These are phyloP conservation scores for Anguilla rostrata DNA, from an alignment of 2,113 vertebrate genomes.

Conservation along the genomic window DNA sequence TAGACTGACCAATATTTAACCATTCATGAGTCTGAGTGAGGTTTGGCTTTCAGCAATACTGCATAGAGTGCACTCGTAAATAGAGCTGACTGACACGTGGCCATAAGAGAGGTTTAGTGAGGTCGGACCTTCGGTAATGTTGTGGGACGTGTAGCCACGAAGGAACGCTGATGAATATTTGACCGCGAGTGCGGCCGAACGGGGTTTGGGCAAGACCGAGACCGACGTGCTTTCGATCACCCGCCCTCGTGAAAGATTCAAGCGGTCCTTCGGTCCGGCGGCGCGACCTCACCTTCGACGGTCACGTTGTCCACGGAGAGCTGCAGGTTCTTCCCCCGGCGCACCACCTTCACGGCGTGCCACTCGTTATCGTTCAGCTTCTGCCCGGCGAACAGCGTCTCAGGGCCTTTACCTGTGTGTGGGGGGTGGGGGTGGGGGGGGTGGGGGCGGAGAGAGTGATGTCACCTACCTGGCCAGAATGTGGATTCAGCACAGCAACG, in stretches of 20 bases:
- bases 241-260: background rate
- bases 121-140: background rate
- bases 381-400: slow-evolving; percentile 86
- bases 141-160: background rate
- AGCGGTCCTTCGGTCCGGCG: background rate
- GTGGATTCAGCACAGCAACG: background rate
- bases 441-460: slow-evolving; percentile 32
- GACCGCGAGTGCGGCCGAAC: too few relatives aligned
- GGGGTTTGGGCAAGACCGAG: background rate
- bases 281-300: slow-evolving; percentile 75
- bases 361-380: slow-evolving; percentile 93
- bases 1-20: background rate
- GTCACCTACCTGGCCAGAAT: slow-evolving; percentile 48
- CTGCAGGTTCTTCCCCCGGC: slow-evolving; percentile 85
- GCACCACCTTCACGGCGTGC: slow-evolving; percentile 85
- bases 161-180: background rate
- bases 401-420: slow-evolving; percentile 84
- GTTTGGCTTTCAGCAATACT: background rate
- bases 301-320: slow-evolving; percentile 91
- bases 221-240: background rate
- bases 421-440: too few relatives aligned
- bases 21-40: background rate
- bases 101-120: background rate
- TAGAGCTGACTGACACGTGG: background rate
- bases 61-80: background rate